These are phyloP conservation scores for Mus minutoides DNA, from an alignment of 2,797 vertebrate species.

Conservation along the genomic window DNA sequence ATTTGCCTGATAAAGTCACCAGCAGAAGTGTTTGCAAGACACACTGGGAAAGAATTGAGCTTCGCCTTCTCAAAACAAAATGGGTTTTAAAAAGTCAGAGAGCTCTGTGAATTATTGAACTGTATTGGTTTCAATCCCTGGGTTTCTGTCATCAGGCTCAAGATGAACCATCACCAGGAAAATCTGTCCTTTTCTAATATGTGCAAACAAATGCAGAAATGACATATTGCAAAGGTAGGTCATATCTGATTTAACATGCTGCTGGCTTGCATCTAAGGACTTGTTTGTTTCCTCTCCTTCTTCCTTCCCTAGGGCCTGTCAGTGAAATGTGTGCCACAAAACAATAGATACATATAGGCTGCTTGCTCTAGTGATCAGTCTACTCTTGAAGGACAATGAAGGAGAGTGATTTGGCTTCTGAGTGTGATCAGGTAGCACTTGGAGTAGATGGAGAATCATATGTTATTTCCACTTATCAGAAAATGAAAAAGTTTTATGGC, in stretches of 20 bases:
- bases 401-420: conserved; percentile 12
- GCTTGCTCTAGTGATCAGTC: not conserved
- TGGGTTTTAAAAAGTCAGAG: conserved; percentile 21
- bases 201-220: conserved; percentile 77
- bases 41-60: not conserved
- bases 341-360: not conserved
- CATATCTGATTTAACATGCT: conserved; percentile 61
- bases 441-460: not conserved
- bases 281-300: conserved; percentile 6
- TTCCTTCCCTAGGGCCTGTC: conserved; percentile 39
- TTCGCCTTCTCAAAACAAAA: not conserved
- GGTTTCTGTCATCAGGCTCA: conserved; percentile 46
- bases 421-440: conserved; percentile 30
- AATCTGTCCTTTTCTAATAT: conserved; percentile 61
- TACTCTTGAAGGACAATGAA: conserved; percentile 55
- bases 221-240: conserved; percentile 69
- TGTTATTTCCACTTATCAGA: conserved; percentile 48
- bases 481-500: not conserved
- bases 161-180: conserved; percentile 53
- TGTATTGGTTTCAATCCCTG: conserved; percentile 55
- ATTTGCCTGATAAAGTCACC: not conserved
- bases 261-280: conserved; percentile 22
- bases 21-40: not conserved
- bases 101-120: not conserved
- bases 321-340: not conserved